Percentiles rank a stretch among this genome's conserved stretches.
Conservation (phyloP, 2,888 invertebrate genomes). For the Tachina lurida region DNA sequence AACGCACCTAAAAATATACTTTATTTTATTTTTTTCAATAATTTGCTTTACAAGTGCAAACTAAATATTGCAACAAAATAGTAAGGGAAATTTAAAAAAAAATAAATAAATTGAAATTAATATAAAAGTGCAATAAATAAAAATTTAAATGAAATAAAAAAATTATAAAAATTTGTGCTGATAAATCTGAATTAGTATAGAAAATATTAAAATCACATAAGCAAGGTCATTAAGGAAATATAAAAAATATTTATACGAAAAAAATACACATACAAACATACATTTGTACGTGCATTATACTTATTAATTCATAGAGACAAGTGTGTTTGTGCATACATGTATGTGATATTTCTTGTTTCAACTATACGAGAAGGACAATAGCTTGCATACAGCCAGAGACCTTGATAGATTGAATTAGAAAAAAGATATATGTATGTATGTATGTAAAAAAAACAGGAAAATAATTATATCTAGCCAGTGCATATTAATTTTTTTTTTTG, state of each 20-base stretch:
- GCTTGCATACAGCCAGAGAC: conserved; percentile 51
- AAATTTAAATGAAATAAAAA: not conserved
- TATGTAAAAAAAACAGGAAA: not conserved
- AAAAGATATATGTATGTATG: not conserved
- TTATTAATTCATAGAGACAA: not conserved
- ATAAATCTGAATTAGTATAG: not conserved
- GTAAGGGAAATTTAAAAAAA: not conserved
- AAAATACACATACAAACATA: not conserved
- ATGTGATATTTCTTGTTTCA: conserved; percentile 38
- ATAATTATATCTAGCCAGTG: conserved; percentile 1
- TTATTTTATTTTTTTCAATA: conserved; percentile 8
- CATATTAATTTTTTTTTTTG: conserved; percentile 4
- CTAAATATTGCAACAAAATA: not conserved
- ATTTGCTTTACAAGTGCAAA: conserved; percentile 14
- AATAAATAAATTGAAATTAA: not conserved
- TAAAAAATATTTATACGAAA: not conserved
- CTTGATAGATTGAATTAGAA: conserved; percentile 51
- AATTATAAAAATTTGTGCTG: not conserved
- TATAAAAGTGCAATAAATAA: not conserved
- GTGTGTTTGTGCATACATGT: conserved; percentile 19
- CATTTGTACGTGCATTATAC: not conserved
- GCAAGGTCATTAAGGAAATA: conserved; percentile 43
- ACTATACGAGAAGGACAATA: conserved; percentile 60
- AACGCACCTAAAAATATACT: conserved; percentile 70
- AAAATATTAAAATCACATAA: not conserved